These are phyloP conservation scores for Papilio polyxenes DNA, from an alignment of 1,140 invertebrate species.

Conservation along the genomic window DNA sequence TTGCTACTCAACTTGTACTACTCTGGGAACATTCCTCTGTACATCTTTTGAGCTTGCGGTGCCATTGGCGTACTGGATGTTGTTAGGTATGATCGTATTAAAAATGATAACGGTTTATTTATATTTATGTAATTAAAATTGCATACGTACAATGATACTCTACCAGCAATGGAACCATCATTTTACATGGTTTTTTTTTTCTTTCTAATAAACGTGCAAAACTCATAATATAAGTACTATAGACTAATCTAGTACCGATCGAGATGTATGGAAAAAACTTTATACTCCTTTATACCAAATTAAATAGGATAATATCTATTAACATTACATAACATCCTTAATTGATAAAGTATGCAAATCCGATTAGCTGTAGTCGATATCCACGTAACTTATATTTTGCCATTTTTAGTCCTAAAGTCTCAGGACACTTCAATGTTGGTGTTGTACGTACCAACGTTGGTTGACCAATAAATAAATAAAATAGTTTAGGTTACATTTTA, in stretches of 20 bases:
- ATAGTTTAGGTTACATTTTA: not conserved
- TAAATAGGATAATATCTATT: not conserved
- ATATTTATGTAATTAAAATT: not conserved
- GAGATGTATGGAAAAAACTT: not conserved
- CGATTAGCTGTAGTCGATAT: not conserved
- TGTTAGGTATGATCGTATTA: slow-evolving; percentile 20
- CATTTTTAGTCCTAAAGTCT: not conserved
- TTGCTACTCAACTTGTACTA: slow-evolving; percentile 54
- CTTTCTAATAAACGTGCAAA: too few species aligned
- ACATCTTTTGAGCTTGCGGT: slow-evolving; percentile 40
- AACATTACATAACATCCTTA: not conserved
- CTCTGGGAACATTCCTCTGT: slow-evolving; percentile 68
- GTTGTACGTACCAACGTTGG: not conserved
- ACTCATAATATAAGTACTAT: too few species aligned
- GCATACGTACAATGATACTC: not conserved
- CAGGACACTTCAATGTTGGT: not conserved
- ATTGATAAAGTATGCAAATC: not conserved
- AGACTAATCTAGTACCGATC: not conserved
- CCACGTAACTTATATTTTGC: not conserved
- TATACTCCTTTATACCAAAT: not conserved
- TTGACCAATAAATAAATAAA: not conserved
- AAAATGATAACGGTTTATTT: slow-evolving; percentile 21
- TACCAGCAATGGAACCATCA: not conserved
- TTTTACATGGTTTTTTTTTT: not conserved
- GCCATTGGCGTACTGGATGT: slow-evolving; percentile 17